phyloP scores from a whole-genome alignment of 2,797 vertebrate species.

The Ctenochaetus hawaiiensis region DNA sequence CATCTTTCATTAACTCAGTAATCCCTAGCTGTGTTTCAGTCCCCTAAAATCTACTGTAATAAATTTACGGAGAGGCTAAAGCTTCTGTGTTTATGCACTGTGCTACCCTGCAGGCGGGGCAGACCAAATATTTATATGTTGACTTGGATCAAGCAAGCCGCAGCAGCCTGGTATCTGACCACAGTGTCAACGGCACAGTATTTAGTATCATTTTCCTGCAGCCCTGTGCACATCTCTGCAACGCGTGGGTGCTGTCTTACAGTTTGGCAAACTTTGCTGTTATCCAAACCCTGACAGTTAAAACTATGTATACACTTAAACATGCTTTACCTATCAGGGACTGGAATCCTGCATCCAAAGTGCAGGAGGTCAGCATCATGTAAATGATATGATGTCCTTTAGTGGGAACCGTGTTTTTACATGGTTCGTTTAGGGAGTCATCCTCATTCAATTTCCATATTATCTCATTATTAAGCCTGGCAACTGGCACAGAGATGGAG shows the following conservation, averaged over 20 bases:
- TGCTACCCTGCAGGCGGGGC: not conserved
- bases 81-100: not conserved
- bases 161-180: slow-evolving; percentile 6
- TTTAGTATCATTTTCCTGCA: slow-evolving; percentile 24
- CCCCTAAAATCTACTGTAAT: not conserved
- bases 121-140: slow-evolving; percentile 6
- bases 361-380: slow-evolving; percentile 8
- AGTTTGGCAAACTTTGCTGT: slow-evolving; percentile 44
- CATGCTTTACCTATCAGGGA: slow-evolving; percentile 24
- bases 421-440: slow-evolving; percentile 38
- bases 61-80: slow-evolving; percentile 11
- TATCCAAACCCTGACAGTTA: slow-evolving; percentile 23
- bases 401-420: slow-evolving; percentile 24
- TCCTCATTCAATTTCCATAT: slow-evolving; percentile 16
- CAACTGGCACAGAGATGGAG: slow-evolving; percentile 15
- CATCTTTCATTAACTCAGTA: not conserved
- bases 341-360: slow-evolving; percentile 2
- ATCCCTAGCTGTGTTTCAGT: not conserved
- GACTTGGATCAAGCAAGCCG: not conserved
- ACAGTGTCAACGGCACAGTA: slow-evolving; percentile 1
- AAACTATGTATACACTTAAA: slow-evolving; percentile 24
- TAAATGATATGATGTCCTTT: slow-evolving; percentile 29
- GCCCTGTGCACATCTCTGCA: not conserved
- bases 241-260: slow-evolving; percentile 34
- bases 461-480: slow-evolving; percentile 42